phyloP scores from a whole-genome alignment of 2,797 vertebrate species.

The Leuciscus waleckii region DNA sequence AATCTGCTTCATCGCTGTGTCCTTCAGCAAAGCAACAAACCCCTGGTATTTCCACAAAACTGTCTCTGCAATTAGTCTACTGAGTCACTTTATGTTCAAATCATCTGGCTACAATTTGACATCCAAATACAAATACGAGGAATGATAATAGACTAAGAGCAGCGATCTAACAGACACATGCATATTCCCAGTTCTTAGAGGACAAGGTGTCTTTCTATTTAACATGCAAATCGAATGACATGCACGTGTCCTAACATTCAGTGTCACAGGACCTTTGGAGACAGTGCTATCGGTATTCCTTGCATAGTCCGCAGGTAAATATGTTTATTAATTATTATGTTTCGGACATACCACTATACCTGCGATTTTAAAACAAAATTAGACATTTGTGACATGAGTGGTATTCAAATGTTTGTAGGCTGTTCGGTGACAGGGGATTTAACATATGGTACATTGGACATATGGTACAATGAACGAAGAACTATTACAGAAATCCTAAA shows the following conservation, averaged over 20 bases:
- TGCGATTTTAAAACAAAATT: neutral
- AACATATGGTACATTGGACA: conserved; percentile 17
- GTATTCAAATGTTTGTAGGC: neutral
- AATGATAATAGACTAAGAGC: neutral
- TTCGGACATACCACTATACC: neutral
- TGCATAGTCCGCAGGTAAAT: conserved; percentile 2
- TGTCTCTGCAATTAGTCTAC: neutral
- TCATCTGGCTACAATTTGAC: neutral
- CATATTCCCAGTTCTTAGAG: neutral
- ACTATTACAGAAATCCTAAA: neutral
- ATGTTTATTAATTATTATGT: conserved; percentile 15
- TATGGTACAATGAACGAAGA: neutral
- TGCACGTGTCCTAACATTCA: neutral
- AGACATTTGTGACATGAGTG: neutral
- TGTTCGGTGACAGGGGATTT: neutral
- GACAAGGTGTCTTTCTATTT: neutral
- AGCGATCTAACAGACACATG: neutral
- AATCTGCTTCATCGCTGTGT: conserved; percentile 22
- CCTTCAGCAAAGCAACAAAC: conserved; percentile 10
- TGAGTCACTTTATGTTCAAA: neutral
- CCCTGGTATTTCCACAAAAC: neutral
- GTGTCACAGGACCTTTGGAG: neutral
- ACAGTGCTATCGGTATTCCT: neutral
- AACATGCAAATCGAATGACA: conserved; percentile 27
- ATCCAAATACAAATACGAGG: neutral